Percentiles rank a stretch among this genome's conserved stretches.
Evolutionary conservation across 2,888 invertebrate species (phyloP).

Genomic region (Drosophila greeni): DNA sequence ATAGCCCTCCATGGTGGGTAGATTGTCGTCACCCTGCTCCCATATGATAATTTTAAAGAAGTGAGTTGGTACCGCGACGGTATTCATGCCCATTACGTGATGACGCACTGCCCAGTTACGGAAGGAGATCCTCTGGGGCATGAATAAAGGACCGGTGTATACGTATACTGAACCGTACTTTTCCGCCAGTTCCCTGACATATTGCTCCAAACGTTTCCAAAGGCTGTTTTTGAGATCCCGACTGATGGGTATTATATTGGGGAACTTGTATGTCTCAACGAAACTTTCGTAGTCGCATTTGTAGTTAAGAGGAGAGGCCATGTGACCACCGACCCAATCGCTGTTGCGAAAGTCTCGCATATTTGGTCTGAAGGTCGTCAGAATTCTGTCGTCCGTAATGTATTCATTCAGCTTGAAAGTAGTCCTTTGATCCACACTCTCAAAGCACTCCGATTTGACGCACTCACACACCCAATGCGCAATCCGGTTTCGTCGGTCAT

Average conservation of each 20-base stretch:
- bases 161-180: slow-evolving; percentile 88
- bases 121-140: slow-evolving; percentile 89
- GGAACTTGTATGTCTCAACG: slow-evolving; percentile 92
- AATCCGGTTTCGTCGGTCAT: slow-evolving; percentile 90
- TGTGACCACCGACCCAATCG: slow-evolving; percentile 91
- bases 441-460: slow-evolving; percentile 79
- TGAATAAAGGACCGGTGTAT: slow-evolving; percentile 92
- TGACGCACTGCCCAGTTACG: slow-evolving; percentile 92
- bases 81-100: slow-evolving; percentile 93
- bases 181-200: slow-evolving; percentile 86
- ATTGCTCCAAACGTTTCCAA: slow-evolving; percentile 91
- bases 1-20: slow-evolving; percentile 91
- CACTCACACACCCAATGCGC: slow-evolving; percentile 98
- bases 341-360: slow-evolving; percentile 87
- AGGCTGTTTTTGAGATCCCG: slow-evolving; percentile 91
- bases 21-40: slow-evolving; percentile 81
- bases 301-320: slow-evolving; percentile 98
- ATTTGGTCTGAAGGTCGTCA: slow-evolving; percentile 87
- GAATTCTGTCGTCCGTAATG: slow-evolving; percentile 81
- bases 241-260: slow-evolving; percentile 97
- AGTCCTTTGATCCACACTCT: slow-evolving; percentile 69
- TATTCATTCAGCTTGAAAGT: slow-evolving; percentile 26
- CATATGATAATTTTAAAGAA: slow-evolving; percentile 96
- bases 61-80: slow-evolving; percentile 97
- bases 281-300: slow-evolving; percentile 84